Base-by-base conservation (phyloP, 2,888 invertebrate species). In the Quadroppia sp. region DNA sequence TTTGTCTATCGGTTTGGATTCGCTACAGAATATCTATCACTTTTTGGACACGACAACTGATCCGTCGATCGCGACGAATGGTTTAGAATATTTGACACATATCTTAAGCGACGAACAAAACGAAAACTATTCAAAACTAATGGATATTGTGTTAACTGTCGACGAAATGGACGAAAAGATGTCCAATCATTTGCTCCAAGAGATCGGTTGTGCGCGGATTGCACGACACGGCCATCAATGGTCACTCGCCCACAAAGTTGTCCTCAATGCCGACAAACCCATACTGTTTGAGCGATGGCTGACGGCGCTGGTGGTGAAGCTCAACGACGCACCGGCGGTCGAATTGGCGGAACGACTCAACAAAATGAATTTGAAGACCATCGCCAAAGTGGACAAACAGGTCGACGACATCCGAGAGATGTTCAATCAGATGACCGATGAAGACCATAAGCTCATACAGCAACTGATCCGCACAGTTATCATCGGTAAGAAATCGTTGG, bases 381-480 rank as follows among this genome's bases (percentile, higher is more conserved):
- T 69, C 1, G 13, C 2, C 6, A n/a, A 25, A 42, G 25, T 40
- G 7, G 40, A 64, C 20, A 36, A 9, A 36, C 36, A 7, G 4
- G 9, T 36, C 9, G 36, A 36, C 4, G 36, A 13, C 25, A 69
- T 69, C 13, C 42, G 28, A 25, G 45, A 42, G 1, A 13, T 40
- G 17, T 69, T 69, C 45, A 69, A 69, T 45, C 69, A 69, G 25
- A 69, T 69, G 13, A 69, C 69, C 1, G 25, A 40, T 1, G 69
- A 69, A 15, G 28, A 42, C 17, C 2, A 13, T 0, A n/a, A 42
- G 28, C 69, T 45, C 23, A 42, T 42, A 28, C 4, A 69, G 0
- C 45, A 69, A 4, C 45, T 69, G 45, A 28, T 9, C 23, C 59
- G 17, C 15, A 23, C 28, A n/a, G 4, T 59, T 7, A 9, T 45